phyloP scores from a whole-genome alignment of 2,797 vertebrate genomes.

The Tiaroga cobitis region DNA sequence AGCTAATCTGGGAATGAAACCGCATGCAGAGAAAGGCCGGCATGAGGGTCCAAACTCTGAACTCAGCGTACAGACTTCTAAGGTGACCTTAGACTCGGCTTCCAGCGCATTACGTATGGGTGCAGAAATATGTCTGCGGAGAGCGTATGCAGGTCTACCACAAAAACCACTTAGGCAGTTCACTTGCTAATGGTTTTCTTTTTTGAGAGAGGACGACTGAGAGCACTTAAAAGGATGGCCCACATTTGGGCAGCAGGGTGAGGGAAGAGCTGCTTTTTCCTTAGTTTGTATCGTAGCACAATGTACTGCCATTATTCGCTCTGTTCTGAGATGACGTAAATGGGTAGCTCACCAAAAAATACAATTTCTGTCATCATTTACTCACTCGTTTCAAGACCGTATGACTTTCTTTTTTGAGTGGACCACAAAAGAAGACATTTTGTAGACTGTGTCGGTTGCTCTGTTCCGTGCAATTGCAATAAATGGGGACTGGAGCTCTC shows the following conservation, averaged over 20 bases:
- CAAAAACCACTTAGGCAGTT: slow-evolving; percentile 79
- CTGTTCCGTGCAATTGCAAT: neutral
- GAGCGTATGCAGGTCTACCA: slow-evolving; percentile 73
- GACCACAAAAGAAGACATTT: neutral
- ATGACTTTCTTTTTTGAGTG: neutral
- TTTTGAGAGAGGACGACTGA: slow-evolving; percentile 65
- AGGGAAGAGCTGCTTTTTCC: slow-evolving; percentile 34
- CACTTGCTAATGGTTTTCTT: slow-evolving; percentile 77
- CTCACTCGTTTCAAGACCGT: neutral
- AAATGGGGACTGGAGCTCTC: neutral
- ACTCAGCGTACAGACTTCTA: slow-evolving; percentile 41
- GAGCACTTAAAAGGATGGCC: slow-evolving; percentile 65
- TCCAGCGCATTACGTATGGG: slow-evolving; percentile 60
- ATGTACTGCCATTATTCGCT: slow-evolving; percentile 24
- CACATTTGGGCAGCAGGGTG: slow-evolving; percentile 43
- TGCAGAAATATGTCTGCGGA: slow-evolving; percentile 64
- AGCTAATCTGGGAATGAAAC: slow-evolving; percentile 42
- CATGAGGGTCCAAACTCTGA: slow-evolving; percentile 17
- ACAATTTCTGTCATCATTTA: neutral
- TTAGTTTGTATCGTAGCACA: slow-evolving; percentile 20
- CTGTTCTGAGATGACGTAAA: slow-evolving; percentile 21
- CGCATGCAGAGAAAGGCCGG: slow-evolving; percentile 23
- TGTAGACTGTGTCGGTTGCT: too few relatives aligned
- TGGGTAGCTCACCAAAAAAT: neutral
- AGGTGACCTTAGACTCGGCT: slow-evolving; percentile 47